Base-by-base conservation (phyloP, 1,140 invertebrate species). In the Listronotus bonariensis region DNA sequence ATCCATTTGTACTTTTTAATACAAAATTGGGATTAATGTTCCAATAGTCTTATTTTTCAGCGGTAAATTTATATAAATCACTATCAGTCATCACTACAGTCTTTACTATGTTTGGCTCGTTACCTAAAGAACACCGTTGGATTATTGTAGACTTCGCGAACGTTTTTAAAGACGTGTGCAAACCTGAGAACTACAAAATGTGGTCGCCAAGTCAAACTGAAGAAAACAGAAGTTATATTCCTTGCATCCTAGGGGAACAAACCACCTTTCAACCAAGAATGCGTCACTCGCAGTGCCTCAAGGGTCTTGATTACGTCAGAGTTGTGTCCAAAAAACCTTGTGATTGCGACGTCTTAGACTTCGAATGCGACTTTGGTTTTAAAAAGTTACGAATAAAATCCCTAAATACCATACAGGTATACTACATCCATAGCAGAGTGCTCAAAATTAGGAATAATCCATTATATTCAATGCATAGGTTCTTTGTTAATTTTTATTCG, bases 101-200 rank as follows among this genome's bases (percentile, higher is more conserved):
- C 0, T 96, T 97, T 72, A 95, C 93, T 0, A 87, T 97, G 81
- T 96, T 96, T 80, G 94, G 93, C 1, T 94, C 92, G 4, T 85
- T 84, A 40, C 82, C 84, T 7, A 85, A 85, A 0, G 82, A 86
- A 53, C 93, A 95, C 76, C 86, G 90, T 61, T 97, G 94, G 94
- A 82, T 93, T 1, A 90, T 96, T 40, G 87, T 95, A 0, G 89
- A 95, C 77, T 75, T 95, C 12, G 80, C 77, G 34, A 86, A 87
- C 53, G 87, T 88, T 9, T 93, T 95, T 71, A 78, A 83, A 81
- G 76, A 78, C 68, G 34, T 72, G 68, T 69, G 68, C 68, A 12
- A 70, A 68, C 62, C 82, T 78, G 86, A 89, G 11, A 93, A 96
- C 79, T 97, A 93, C 77, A 96, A 96, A 78, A 82, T 84, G 64